These are phyloP conservation scores for Luperina nickerlii DNA, from an alignment of 2,888 invertebrate species.

Conservation along the genomic window DNA sequence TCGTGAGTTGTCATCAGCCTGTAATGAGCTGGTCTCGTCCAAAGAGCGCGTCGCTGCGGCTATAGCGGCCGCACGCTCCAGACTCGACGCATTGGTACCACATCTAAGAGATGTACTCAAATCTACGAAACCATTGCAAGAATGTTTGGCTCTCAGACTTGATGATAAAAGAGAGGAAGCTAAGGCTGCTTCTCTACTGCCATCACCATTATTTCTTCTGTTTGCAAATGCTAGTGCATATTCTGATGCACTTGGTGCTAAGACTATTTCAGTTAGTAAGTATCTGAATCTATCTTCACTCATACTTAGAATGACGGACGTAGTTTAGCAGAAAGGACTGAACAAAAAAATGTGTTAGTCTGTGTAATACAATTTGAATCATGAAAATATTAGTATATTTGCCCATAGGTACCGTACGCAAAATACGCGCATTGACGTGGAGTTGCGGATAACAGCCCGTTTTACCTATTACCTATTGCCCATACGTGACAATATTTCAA, in stretches of 20 bases:
- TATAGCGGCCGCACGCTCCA: slow-evolving; percentile 93
- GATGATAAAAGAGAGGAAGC: slow-evolving; percentile 95
- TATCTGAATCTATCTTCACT: slow-evolving; percentile 28
- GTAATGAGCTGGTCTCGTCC: slow-evolving; percentile 93
- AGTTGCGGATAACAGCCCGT: too few species aligned
- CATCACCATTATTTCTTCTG: slow-evolving; percentile 95
- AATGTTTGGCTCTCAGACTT: slow-evolving; percentile 95
- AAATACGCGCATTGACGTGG: too few species aligned
- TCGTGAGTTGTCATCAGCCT: slow-evolving; percentile 94
- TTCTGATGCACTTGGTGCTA: slow-evolving; percentile 93
- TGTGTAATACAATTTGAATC: too few species aligned
- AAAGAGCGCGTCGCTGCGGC: slow-evolving; percentile 94
- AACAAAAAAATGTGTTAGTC: too few species aligned
- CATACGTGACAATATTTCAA: too few species aligned
- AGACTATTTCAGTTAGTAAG: slow-evolving; percentile 85
- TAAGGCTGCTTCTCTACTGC: slow-evolving; percentile 93
- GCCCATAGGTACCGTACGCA: too few species aligned
- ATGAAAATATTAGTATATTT: too few species aligned
- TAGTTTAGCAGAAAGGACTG: too few species aligned
- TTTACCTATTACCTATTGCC: too few species aligned
- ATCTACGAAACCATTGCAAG: slow-evolving; percentile 97
- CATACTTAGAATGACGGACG: background rate
- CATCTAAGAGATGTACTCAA: slow-evolving; percentile 91
- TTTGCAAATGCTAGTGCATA: slow-evolving; percentile 96
- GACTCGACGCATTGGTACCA: slow-evolving; percentile 95